These are phyloP conservation scores for Podilymbus podiceps DNA, from an alignment of 2,113 vertebrate species.

Conservation along the genomic window DNA sequence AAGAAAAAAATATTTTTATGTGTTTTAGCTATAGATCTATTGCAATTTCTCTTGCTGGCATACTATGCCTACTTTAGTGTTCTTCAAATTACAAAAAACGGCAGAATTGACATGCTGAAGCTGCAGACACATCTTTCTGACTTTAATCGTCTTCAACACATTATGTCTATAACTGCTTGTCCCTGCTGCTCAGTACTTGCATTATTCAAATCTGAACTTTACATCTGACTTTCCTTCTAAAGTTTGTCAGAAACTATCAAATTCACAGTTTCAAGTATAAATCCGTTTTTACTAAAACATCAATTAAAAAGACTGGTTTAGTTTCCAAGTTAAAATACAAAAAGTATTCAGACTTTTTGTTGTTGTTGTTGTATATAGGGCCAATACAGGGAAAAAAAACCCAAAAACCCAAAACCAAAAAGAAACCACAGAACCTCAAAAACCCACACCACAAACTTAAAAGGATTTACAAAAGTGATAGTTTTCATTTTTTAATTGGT, in stretches of 20 bases:
- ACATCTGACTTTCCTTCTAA: neutral
- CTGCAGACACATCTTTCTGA: neutral
- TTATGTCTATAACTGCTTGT: constrained; percentile 2
- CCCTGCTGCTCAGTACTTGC: neutral
- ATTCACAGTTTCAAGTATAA: neutral
- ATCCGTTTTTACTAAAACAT: neutral
- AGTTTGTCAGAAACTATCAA: neutral
- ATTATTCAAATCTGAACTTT: constrained; percentile 32
- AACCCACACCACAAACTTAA: neutral
- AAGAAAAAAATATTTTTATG: neutral
- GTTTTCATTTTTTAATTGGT: neutral
- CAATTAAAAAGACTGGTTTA: neutral
- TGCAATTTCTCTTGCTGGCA: neutral
- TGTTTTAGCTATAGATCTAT: neutral
- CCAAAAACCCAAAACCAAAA: too few relatives aligned
- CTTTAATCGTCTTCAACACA: neutral
- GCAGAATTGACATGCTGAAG: neutral
- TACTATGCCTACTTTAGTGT: neutral
- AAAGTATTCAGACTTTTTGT: neutral
- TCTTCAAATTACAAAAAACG: neutral
- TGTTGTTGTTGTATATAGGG: neutral
- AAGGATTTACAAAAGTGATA: neutral
- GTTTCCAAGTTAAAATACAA: neutral
- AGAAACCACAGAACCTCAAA: too few relatives aligned
- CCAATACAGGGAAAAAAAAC: neutral